These are phyloP conservation scores for Odontophorus gujanensis DNA, from an alignment of 2,113 vertebrate genomes.

Conservation along the genomic window DNA sequence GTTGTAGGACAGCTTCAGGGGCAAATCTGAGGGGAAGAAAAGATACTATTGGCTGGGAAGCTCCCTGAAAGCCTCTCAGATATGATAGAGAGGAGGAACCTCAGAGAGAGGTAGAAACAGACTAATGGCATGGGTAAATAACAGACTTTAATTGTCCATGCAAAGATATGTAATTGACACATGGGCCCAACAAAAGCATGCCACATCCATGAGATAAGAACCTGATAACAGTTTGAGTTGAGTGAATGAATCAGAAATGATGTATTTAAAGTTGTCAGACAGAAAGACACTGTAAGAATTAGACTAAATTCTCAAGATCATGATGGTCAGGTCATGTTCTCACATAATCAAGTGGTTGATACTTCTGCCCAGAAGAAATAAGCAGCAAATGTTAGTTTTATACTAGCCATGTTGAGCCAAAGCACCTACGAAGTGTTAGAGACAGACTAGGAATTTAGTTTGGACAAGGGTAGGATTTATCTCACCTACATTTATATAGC, in stretches of 20 bases:
- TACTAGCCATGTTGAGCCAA: not conserved
- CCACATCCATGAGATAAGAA: not conserved
- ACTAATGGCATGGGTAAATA: not conserved
- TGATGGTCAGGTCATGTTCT: not conserved
- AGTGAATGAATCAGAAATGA: not conserved
- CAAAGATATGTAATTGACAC: not conserved
- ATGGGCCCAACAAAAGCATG: not conserved
- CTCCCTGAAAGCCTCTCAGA: not conserved
- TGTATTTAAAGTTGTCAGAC: not conserved
- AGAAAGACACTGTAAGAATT: not conserved
- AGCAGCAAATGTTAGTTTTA: not conserved
- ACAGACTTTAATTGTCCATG: not conserved
- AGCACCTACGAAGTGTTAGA: not conserved
- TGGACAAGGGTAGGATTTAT: not conserved
- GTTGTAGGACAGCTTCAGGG: not conserved
- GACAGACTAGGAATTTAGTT: not conserved
- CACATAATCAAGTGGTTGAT: not conserved
- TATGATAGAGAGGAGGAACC: not conserved
- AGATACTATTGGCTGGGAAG: not conserved
- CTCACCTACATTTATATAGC: not conserved
- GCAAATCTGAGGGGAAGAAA: not conserved
- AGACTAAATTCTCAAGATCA: not conserved
- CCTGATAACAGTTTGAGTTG: not conserved
- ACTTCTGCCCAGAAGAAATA: not conserved
- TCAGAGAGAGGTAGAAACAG: not conserved